A percentile compares a stretch with the other conserved stretches of the same genome.
Conservation (phyloP, 1,140 invertebrate genomes). For the Leptoteleia sp. region DNA sequence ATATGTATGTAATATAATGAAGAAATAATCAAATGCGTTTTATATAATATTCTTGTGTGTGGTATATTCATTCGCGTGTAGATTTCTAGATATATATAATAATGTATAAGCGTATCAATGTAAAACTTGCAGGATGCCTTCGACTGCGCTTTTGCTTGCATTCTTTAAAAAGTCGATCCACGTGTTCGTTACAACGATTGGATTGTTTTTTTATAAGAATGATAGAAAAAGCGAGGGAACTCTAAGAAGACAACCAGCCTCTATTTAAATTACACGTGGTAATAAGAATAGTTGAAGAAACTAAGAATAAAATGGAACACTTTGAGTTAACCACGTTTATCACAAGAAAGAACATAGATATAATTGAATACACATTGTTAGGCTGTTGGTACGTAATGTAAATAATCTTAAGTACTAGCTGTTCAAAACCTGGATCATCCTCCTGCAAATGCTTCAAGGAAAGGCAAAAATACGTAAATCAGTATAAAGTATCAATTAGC, state of each 20-base stretch:
- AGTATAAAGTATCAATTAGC: slow-evolving; percentile 75
- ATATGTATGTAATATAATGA: slow-evolving; percentile 73
- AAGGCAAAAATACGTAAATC: too few species aligned
- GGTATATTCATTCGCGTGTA: slow-evolving; percentile 74
- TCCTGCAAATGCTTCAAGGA: too few species aligned
- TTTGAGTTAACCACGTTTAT: slow-evolving; percentile 78
- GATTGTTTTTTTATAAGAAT: slow-evolving; percentile 22
- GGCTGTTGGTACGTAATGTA: slow-evolving; percentile 73
- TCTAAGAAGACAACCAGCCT: slow-evolving; percentile 64
- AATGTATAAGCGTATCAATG: slow-evolving; percentile 65
- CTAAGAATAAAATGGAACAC: slow-evolving; percentile 73
- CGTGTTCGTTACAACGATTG: too few species aligned
- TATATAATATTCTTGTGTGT: slow-evolving; percentile 73
- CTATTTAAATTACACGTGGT: slow-evolving; percentile 76
- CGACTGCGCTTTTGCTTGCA: slow-evolving; percentile 21
- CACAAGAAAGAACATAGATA: slow-evolving; percentile 77
- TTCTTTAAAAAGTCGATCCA: slow-evolving; percentile 33
- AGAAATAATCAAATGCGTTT: slow-evolving; percentile 67
- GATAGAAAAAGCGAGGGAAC: slow-evolving; percentile 35
- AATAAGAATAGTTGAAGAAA: slow-evolving; percentile 74
- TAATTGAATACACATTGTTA: slow-evolving; percentile 76
- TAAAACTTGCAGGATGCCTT: slow-evolving; percentile 45
- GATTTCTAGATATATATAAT: slow-evolving; percentile 67
- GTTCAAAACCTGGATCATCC: too few species aligned
- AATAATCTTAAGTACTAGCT: slow-evolving; percentile 80